Conservation (phyloP, 2,797 vertebrate species). For the Leptatherina wallacei region DNA sequence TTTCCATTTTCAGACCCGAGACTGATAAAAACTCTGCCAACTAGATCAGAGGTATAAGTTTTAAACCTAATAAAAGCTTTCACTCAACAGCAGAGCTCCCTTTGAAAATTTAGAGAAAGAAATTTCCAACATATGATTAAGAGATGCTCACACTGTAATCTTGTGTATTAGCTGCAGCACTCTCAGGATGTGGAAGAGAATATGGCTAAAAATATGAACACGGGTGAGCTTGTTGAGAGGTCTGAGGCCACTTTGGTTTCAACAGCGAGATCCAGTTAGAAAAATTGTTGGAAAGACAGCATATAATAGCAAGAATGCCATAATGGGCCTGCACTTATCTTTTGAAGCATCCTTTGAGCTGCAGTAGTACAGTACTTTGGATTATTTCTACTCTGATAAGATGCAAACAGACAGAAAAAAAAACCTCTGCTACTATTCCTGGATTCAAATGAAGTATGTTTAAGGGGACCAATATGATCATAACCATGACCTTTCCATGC, state of each 20-base stretch:
- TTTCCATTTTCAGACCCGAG: conserved; percentile 2
- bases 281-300: conserved; percentile 42
- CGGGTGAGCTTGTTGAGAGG: background rate
- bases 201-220: conserved; percentile 27
- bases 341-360: conserved; percentile 30
- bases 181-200: conserved; percentile 23
- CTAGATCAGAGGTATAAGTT: background rate
- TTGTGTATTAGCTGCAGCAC: conserved; percentile 19
- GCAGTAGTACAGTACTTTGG: conserved; percentile 10
- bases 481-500: conserved; percentile 1
- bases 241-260: conserved; percentile 17
- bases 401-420: conserved; percentile 11
- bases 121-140: conserved; percentile 23
- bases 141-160: conserved; percentile 14
- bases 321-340: conserved; percentile 37
- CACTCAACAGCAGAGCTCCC: conserved; percentile 4
- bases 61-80: conserved; percentile 8
- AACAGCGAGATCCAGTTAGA: conserved; percentile 20
- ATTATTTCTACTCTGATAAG: conserved; percentile 26
- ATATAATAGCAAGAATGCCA: conserved; percentile 21
- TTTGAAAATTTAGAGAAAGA: conserved; percentile 12
- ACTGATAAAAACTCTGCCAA: background rate
- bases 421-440: conserved; percentile 4
- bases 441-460: conserved; percentile 1
- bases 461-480: background rate